Evolutionary conservation across 1,140 invertebrate genomes (phyloP).

Genomic region (Eurytemora carolleeae): DNA sequence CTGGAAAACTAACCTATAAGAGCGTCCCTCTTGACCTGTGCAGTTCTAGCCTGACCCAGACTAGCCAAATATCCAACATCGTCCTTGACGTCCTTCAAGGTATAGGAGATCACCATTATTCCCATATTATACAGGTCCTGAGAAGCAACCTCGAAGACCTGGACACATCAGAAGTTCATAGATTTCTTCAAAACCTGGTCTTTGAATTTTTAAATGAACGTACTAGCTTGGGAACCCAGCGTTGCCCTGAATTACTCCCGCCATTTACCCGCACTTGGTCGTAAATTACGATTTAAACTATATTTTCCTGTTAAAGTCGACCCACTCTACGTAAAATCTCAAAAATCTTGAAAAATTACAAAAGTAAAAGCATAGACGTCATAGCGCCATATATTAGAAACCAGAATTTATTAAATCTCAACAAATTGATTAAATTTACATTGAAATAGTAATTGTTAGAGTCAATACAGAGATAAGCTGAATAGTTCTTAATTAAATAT

Average conservation of each 20-base stretch:
- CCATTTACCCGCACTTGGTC: no score
- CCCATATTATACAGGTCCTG: slow-evolving; percentile 39
- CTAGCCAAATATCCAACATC: slow-evolving; percentile 35
- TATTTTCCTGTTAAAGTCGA: no score
- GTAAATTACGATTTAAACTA: no score
- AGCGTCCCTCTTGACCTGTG: slow-evolving; percentile 85
- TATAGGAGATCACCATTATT: slow-evolving; percentile 93
- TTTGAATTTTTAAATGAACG: no score
- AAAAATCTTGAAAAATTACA: slow-evolving; percentile 10
- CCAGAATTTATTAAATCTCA: no score
- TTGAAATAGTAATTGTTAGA: no score
- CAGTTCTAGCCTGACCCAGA: slow-evolving; percentile 79
- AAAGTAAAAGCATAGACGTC: neutral
- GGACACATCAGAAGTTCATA: slow-evolving; percentile 92
- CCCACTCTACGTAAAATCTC: slow-evolving; percentile 24
- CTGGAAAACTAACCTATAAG: slow-evolving; percentile 45
- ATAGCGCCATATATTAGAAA: no score
- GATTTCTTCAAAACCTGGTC: slow-evolving; percentile 91
- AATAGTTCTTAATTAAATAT: no score
- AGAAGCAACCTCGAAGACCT: slow-evolving; percentile 59
- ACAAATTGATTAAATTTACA: no score
- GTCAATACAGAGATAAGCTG: no score
- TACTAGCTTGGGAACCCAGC: no score
- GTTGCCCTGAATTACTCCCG: no score
- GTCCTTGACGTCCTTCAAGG: slow-evolving; percentile 66